Evolutionary conservation across 1,140 invertebrate species (phyloP).

Genomic region (Chionoecetes opilio): DNA sequence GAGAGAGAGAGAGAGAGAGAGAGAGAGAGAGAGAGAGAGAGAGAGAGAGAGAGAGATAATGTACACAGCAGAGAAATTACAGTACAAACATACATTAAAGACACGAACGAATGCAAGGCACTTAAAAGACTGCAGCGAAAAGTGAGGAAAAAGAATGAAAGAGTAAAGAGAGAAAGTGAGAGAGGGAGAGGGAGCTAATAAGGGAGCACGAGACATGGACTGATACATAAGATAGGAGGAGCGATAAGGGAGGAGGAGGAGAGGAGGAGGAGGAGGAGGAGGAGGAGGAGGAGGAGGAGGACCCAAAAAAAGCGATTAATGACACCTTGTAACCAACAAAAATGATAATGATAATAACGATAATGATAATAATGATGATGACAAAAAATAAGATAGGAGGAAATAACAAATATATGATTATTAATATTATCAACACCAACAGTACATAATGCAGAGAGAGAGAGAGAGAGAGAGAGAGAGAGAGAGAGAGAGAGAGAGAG

Average conservation of each 20-base stretch:
- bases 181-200: not conserved
- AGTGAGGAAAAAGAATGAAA: not conserved
- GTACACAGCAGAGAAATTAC: not conserved
- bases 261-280: not conserved
- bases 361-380: not conserved
- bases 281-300: not conserved
- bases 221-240: not conserved
- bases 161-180: not conserved
- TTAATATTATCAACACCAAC: not conserved
- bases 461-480: constrained; percentile 24
- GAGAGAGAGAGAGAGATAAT: no score
- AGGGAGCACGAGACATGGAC: not conserved
- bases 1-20: not conserved
- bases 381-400: not conserved
- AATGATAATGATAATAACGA: not conserved
- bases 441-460: not conserved
- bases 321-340: not conserved
- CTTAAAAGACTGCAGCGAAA: not conserved
- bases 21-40: not conserved
- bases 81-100: not conserved
- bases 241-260: not conserved
- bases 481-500: constrained; percentile 27
- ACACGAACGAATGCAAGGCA: not conserved
- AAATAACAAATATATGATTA: not conserved
- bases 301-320: not conserved